Evolutionary conservation across 2,113 vertebrate species (phyloP).

Genomic region (Pelobates fuscus): DNA sequence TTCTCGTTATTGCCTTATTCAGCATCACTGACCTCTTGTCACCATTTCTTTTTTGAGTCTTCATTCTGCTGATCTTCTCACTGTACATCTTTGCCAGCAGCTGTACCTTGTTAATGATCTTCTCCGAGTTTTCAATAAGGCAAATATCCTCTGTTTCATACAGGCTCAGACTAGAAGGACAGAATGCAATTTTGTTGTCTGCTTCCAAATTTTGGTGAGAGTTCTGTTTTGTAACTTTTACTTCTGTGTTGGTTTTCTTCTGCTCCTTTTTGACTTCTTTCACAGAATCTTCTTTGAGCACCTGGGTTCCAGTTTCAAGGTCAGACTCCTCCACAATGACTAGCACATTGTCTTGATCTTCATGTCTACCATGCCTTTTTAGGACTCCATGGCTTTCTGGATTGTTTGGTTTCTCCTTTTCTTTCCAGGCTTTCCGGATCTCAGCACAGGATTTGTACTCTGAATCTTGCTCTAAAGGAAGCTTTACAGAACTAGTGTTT

Average conservation of each 20-base stretch:
- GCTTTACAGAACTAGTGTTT: not conserved
- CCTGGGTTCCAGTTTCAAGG: constrained; percentile 29
- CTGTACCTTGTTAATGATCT: constrained; percentile 83
- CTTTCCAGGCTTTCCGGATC: constrained; percentile 70
- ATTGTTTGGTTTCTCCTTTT: constrained; percentile 62
- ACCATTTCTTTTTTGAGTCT: constrained; percentile 1
- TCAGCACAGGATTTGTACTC: constrained; percentile 69
- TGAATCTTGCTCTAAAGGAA: constrained; percentile 21
- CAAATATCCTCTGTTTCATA: constrained; percentile 63
- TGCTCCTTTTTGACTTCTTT: constrained; percentile 30
- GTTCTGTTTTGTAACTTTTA: not conserved
- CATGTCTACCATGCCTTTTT: not conserved
- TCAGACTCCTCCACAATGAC: constrained; percentile 66
- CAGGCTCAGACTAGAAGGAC: constrained; percentile 61
- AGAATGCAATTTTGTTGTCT: constrained; percentile 49
- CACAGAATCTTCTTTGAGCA: constrained; percentile 1
- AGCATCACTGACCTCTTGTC: not conserved
- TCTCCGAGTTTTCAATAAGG: constrained; percentile 73
- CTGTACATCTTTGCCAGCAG: constrained; percentile 84
- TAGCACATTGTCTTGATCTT: constrained; percentile 52
- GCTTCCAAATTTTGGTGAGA: not conserved
- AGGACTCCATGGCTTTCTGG: not conserved
- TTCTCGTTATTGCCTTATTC: not conserved
- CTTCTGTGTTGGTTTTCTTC: not conserved
- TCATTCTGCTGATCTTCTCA: constrained; percentile 72